Conservation (phyloP, 1,140 invertebrate species). For the Lasioglossum baleicum region DNA sequence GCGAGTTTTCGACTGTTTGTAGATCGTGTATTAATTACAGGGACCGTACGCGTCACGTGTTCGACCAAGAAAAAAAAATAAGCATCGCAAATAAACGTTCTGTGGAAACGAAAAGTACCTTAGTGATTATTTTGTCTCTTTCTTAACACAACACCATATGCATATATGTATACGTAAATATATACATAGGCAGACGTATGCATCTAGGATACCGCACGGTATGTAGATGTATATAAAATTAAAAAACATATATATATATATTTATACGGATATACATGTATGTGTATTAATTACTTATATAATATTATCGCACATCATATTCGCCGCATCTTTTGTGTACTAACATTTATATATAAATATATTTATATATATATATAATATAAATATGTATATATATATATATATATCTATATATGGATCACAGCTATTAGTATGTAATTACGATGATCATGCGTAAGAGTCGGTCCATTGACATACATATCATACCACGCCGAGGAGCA, state of each 20-base stretch:
- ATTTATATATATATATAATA: conserved; percentile 17
- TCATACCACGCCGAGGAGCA: not conserved
- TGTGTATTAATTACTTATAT: not conserved
- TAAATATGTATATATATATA: not conserved
- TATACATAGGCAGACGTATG: conserved; percentile 27
- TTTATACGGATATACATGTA: not conserved
- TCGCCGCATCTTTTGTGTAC: conserved; percentile 43
- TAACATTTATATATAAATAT: conserved; percentile 5
- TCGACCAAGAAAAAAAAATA: conserved; percentile 59
- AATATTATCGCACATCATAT: conserved; percentile 48
- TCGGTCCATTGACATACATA: not conserved
- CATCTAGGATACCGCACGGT: conserved; percentile 7
- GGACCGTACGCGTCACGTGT: conserved; percentile 56
- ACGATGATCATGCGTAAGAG: not conserved
- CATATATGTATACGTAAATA: conserved; percentile 25
- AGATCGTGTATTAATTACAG: conserved; percentile 24
- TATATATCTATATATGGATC: not conserved
- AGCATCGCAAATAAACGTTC: conserved; percentile 70
- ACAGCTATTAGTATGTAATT: not conserved
- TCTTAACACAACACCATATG: conserved; percentile 62
- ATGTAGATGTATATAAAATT: not conserved
- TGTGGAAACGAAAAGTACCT: conserved; percentile 72
- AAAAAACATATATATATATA: conserved; percentile 2
- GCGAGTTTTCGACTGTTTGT: not conserved
- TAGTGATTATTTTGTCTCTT: conserved; percentile 75